These are phyloP conservation scores for Myrmecobius fasciatus DNA, from an alignment of 2,113 vertebrate genomes.

Conservation along the genomic window DNA sequence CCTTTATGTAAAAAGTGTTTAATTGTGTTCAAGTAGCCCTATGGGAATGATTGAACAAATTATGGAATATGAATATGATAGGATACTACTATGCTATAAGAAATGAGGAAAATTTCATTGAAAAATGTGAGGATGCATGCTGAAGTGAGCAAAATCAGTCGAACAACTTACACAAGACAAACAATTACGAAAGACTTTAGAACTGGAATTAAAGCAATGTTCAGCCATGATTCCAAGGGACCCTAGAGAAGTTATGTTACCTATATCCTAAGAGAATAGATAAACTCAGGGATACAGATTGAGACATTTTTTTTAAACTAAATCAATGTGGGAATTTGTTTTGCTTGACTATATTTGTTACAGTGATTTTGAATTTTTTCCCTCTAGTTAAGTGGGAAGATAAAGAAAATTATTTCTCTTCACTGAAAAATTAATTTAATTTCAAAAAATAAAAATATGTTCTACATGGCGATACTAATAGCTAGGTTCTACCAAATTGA, in stretches of 20 bases:
- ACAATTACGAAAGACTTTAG: background rate
- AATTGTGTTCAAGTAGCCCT: background rate
- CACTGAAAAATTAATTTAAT: background rate
- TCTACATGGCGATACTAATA: slow-evolving; percentile 12
- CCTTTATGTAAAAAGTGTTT: background rate
- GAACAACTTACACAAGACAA: background rate
- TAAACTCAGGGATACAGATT: background rate
- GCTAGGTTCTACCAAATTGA: background rate
- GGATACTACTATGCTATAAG: background rate
- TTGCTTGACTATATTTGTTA: background rate
- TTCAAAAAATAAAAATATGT: background rate
- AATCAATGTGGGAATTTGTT: background rate
- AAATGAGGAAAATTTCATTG: background rate
- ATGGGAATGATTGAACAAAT: background rate
- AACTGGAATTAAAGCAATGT: background rate
- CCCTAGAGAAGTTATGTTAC: background rate
- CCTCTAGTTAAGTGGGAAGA: background rate
- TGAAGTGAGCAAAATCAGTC: background rate
- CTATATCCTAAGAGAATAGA: background rate
- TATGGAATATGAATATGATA: background rate
- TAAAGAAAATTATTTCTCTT: background rate
- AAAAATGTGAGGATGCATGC: background rate
- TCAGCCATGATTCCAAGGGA: background rate
- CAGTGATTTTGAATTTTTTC: background rate
- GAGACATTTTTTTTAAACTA: background rate